Evolutionary conservation across 2,797 vertebrate species (phyloP), one percentile per base, ranked within the genome.

Genomic region (Platyrinchus mystaceus): DNA sequence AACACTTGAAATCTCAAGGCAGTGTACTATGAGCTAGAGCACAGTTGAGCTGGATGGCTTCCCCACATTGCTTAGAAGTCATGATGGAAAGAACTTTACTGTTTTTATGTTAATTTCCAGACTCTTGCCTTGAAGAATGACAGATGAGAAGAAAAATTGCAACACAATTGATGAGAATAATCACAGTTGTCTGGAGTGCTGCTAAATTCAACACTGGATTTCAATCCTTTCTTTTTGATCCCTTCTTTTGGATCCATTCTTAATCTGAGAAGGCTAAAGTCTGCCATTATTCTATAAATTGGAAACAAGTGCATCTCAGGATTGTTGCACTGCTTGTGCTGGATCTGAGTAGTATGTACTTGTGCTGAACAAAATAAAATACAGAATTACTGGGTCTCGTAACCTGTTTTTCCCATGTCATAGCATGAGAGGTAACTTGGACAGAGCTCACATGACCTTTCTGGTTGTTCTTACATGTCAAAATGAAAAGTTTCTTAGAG

Each of bases 371-470:
- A 63, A 79, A 32, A 44, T 41, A 53, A 59, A 59, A 27, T 18
- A n/a, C 8, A 47, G 30, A 67, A 30, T 83, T 85, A 5, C 24
- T 14, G 2, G 9, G 19, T 83, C 14, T 69, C 10, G 6, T 64
- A 26, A 53, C 19, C 47, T 41, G 10, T 6, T 84, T 52, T 5
- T 5, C 5, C 10, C 2, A 3, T 70, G 14, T 28, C 0, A 3
- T 62, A 32, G 3, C 37, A n/a, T 15, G 12, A 50, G 12, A 59
- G 7, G 7, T 21, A 41, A 9, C 16, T 74, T 67, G 36, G 26
- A 26, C 12, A 30, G 52, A 66, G 24, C 14, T 83, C 30, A 21
- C 0, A 1, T 46, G 27, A 59, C 14, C 20, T 62, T 60, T 21
- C 26, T 55, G 14, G 5, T 76, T 68, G 12, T 71, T 76, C 8